Conservation (phyloP, 2,113 vertebrate species). For the Ginglymostoma cirratum region DNA sequence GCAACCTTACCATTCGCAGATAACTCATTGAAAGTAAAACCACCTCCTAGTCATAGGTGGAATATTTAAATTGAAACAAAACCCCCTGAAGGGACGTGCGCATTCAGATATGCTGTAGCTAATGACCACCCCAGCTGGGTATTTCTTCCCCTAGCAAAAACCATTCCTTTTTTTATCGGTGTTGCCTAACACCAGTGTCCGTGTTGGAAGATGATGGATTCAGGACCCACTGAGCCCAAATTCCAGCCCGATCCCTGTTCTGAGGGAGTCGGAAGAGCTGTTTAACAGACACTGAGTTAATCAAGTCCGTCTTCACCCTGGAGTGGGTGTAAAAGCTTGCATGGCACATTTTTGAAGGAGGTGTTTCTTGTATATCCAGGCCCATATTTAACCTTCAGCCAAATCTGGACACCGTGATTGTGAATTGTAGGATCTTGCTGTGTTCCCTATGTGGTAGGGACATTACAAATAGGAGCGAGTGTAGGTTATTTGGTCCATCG, state of each 20-base stretch:
- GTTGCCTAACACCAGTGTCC: not conserved
- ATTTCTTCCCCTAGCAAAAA: not conserved
- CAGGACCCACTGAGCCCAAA: not conserved
- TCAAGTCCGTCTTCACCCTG: not conserved
- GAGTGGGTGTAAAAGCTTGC: not conserved
- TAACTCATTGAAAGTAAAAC: not conserved
- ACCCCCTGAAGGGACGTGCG: not conserved
- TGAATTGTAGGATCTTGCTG: not conserved
- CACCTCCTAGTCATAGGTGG: not conserved
- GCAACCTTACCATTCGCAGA: not conserved
- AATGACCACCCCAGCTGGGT: not conserved
- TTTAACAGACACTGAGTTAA: not conserved
- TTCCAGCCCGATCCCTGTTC: not conserved
- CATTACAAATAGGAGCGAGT: too few species aligned
- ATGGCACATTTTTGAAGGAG: not conserved
- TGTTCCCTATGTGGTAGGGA: not conserved
- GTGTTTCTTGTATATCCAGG: not conserved
- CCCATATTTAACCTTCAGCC: not conserved
- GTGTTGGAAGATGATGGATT: not conserved
- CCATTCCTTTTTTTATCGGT: not conserved
- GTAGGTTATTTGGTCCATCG: too few species aligned
- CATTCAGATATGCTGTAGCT: not conserved
- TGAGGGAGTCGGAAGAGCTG: not conserved
- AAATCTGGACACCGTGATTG: too few species aligned
- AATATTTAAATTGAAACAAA: not conserved